A percentile compares a stretch with the other conserved stretches of the same genome.
Conservation (phyloP, 2,113 vertebrate species). For the Planiliza haematocheilus region DNA sequence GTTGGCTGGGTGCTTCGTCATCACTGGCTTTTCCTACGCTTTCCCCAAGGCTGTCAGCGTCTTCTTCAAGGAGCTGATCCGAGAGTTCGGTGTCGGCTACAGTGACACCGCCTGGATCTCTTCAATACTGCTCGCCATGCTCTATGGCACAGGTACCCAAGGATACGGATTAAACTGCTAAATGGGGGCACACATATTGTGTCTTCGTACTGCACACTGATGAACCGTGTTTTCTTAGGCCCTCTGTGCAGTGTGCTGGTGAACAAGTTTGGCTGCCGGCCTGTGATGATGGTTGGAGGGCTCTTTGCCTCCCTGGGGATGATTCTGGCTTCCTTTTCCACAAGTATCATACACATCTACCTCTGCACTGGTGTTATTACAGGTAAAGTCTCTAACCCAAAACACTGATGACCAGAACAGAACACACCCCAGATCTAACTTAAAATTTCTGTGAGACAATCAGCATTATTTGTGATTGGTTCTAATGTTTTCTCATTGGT, state of each 20-base stretch:
- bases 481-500: too few relatives aligned
- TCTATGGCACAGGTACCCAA: constrained; percentile 92
- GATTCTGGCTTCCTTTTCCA: constrained; percentile 91
- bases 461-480: too few relatives aligned
- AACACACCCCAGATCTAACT: too few relatives aligned
- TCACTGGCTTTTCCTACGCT: constrained; percentile 97
- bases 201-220: too few relatives aligned
- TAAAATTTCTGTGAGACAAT: too few relatives aligned
- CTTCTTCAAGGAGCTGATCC: constrained; percentile 96
- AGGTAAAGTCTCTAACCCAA: constrained; percentile 79
- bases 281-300: constrained; percentile 95
- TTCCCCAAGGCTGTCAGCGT: constrained; percentile 97
- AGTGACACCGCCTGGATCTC: constrained; percentile 98
- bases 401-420: too few relatives aligned
- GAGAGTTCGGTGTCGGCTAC: constrained; percentile 92
- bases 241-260: constrained; percentile 93
- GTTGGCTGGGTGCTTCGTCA: constrained; percentile 92
- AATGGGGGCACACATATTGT: too few relatives aligned
- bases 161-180: too few relatives aligned
- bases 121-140: constrained; percentile 96
- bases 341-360: constrained; percentile 90
- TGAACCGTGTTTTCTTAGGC: constrained; percentile 76
- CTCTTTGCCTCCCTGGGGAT: constrained; percentile 93
- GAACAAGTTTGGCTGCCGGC: constrained; percentile 94
- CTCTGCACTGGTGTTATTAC: constrained; percentile 91